Conservation (phyloP, 1,140 invertebrate genomes). For the Homarus americanus region DNA sequence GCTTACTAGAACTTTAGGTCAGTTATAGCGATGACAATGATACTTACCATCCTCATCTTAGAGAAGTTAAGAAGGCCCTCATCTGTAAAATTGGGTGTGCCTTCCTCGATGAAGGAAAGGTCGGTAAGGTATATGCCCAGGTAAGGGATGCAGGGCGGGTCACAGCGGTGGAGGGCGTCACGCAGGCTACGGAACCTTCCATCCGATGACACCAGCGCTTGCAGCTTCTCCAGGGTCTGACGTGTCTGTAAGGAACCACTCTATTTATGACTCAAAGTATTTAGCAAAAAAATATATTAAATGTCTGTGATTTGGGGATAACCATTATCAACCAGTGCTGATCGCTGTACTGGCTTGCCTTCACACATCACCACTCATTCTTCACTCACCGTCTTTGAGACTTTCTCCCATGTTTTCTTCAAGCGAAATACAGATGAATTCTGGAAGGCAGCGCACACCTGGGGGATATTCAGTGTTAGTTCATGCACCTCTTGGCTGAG, state of each 20-base stretch:
- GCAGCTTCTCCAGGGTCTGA: constrained; percentile 92
- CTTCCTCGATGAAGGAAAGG: constrained; percentile 96
- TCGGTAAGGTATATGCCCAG: constrained; percentile 95
- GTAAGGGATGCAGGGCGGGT: constrained; percentile 96
- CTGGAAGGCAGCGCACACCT: constrained; percentile 93
- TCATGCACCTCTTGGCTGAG: too few species aligned
- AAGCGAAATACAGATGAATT: constrained; percentile 93
- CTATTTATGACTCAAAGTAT: too few species aligned
- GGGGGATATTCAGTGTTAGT: too few species aligned
- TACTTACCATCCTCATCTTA: constrained; percentile 95
- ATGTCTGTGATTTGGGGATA: too few species aligned
- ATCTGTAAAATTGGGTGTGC: constrained; percentile 93
- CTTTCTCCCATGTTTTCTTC: constrained; percentile 96
- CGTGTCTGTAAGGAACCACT: constrained; percentile 88
- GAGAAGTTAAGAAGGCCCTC: constrained; percentile 96
- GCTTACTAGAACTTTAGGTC: too few species aligned
- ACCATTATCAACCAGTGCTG: too few species aligned
- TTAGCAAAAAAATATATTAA: too few species aligned
- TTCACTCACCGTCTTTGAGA: constrained; percentile 90
- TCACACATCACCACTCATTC: too few species aligned
- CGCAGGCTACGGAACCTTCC: constrained; percentile 92
- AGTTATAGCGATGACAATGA: too few species aligned
- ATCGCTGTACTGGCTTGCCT: too few species aligned
- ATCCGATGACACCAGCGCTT: constrained; percentile 92
- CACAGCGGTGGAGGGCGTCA: constrained; percentile 93